phyloP scores from a whole-genome alignment of 2,797 vertebrate genomes.

The Halcyon smyrnensis region DNA sequence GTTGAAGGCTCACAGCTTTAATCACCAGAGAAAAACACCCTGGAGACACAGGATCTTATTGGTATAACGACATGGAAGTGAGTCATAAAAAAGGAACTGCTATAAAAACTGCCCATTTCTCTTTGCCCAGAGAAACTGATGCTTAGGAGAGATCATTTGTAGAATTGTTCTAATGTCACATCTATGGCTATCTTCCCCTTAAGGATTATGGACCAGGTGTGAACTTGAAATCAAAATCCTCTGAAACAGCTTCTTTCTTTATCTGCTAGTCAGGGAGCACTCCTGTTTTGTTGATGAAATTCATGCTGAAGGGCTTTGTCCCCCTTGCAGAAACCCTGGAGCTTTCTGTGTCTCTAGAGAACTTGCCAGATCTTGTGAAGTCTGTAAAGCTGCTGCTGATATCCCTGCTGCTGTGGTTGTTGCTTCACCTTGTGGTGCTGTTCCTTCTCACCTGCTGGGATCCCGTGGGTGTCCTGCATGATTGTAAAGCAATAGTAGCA shows the following conservation, averaged over 20 bases:
- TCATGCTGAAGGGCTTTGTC: background rate
- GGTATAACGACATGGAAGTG: conserved; percentile 56
- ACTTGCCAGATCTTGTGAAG: background rate
- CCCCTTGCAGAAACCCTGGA: background rate
- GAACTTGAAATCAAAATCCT: background rate
- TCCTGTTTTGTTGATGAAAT: background rate
- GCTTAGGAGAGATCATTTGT: background rate
- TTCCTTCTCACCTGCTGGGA: background rate
- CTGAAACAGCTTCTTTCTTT: background rate
- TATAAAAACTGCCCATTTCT: conserved; percentile 35
- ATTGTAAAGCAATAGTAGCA: background rate
- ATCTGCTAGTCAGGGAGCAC: background rate
- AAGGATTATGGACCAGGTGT: background rate
- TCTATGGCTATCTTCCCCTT: background rate
- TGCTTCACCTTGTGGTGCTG: background rate
- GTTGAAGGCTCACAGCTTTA: conserved; percentile 54
- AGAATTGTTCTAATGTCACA: background rate
- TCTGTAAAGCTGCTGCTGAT: background rate
- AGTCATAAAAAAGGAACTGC: conserved; percentile 46
- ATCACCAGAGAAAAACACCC: conserved; percentile 54
- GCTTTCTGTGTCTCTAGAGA: background rate
- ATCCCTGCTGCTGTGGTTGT: background rate
- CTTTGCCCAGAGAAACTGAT: conserved; percentile 28
- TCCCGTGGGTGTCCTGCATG: background rate
- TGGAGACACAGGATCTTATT: conserved; percentile 61